Conservation (phyloP, 2,888 invertebrate genomes). For the Belgica antarctica region DNA sequence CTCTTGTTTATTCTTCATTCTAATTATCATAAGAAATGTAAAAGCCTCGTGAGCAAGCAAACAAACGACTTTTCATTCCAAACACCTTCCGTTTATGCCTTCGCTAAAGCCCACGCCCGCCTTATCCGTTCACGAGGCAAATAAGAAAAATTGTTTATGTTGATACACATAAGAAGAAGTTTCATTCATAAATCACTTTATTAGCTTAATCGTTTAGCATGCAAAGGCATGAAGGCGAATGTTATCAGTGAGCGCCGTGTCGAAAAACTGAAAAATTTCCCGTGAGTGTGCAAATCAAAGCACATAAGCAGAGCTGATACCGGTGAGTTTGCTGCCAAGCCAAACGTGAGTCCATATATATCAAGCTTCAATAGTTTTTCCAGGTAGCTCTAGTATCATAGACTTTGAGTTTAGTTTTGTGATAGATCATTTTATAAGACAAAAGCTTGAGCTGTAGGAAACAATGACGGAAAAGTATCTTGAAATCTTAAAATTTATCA, state of each 20-base stretch:
- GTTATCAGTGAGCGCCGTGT: background rate
- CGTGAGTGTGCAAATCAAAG: slow-evolving; percentile 23
- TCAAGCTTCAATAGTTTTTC: background rate
- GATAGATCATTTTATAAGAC: too few species aligned
- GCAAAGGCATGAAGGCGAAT: background rate
- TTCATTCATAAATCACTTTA: slow-evolving; percentile 26
- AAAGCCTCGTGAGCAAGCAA: background rate
- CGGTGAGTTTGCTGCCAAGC: background rate
- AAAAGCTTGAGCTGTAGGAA: too few species aligned
- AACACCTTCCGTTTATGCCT: background rate
- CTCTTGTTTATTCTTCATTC: slow-evolving; percentile 6
- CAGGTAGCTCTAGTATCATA: too few species aligned
- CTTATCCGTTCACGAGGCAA: background rate
- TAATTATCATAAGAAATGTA: slow-evolving; percentile 27
- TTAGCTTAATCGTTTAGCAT: slow-evolving; percentile 9
- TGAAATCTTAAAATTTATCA: too few species aligned
- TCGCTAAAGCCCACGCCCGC: background rate
- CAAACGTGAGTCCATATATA: too few species aligned
- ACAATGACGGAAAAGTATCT: too few species aligned
- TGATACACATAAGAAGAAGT: slow-evolving; percentile 4
- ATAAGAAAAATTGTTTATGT: slow-evolving; percentile 12
- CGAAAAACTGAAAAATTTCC: slow-evolving; percentile 8
- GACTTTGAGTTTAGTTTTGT: too few species aligned
- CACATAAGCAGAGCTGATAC: too few species aligned
- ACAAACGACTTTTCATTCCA: background rate